A percentile compares a stretch with the other conserved stretches of the same genome.
Evolutionary conservation across 1,140 invertebrate genomes (phyloP).

Genomic region (Pachyrhynchus sulphureomaculatus): DNA sequence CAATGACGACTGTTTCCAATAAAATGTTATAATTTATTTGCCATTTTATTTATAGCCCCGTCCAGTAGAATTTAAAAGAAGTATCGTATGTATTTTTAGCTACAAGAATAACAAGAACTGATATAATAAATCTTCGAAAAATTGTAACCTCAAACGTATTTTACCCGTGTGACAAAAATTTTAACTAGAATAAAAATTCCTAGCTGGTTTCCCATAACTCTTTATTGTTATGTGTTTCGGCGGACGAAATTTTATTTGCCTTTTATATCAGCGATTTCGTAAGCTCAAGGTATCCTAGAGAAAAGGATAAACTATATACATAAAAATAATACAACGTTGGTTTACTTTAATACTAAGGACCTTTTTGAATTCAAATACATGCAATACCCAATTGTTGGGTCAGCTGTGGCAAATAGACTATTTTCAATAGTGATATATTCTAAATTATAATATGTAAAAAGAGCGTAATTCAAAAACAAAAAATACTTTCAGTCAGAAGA

Average conservation of each 20-base stretch:
- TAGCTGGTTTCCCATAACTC: slow-evolving; percentile 30
- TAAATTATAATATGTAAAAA: background rate
- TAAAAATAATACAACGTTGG: slow-evolving; percentile 29
- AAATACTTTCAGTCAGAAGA: no score
- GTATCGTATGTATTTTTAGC: slow-evolving; percentile 19
- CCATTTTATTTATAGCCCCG: slow-evolving; percentile 25
- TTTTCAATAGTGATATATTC: background rate
- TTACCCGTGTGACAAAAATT: slow-evolving; percentile 33
- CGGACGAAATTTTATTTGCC: slow-evolving; percentile 31
- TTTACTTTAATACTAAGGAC: slow-evolving; percentile 13
- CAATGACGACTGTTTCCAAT: slow-evolving; percentile 15
- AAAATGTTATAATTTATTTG: slow-evolving; percentile 21
- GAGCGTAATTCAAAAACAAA: no score
- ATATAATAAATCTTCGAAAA: slow-evolving; percentile 30
- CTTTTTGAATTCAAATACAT: slow-evolving; percentile 24
- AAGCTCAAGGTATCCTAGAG: slow-evolving; percentile 28
- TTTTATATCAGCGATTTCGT: slow-evolving; percentile 29
- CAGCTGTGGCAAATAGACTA: slow-evolving; percentile 4
- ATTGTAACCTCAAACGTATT: slow-evolving; percentile 32
- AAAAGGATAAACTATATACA: slow-evolving; percentile 33
- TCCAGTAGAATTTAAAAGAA: slow-evolving; percentile 17
- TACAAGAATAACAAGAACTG: slow-evolving; percentile 21
- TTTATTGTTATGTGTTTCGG: slow-evolving; percentile 34
- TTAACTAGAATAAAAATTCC: slow-evolving; percentile 35
- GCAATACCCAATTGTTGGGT: slow-evolving; percentile 9